Evolutionary conservation across 2,797 vertebrate genomes (phyloP), one percentile per base, ranked within the genome.

Genomic region (Lithobates pipiens): DNA sequence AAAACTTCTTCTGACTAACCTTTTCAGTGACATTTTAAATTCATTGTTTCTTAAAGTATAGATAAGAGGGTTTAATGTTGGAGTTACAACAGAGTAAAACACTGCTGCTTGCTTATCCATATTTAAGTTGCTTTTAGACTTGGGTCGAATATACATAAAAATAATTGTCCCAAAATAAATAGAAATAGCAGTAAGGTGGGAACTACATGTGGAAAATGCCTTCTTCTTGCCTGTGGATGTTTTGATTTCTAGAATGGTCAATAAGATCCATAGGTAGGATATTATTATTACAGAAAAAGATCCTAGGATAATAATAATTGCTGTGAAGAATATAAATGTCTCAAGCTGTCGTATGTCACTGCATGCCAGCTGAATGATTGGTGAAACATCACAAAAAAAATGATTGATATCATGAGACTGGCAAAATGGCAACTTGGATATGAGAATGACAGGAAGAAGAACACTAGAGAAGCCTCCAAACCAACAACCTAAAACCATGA

Each of bases 371-470:
- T 80, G 34, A 71, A 91, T 91, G 68, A 90, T 88, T 0, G 90
- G 89, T 2, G 90, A 90, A 21, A 91, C 86, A 6, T 90, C 84
- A 13, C 90, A 92, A 1, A 90, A 90, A 69, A 92, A 91, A 57
- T 92, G 90, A 74, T 90, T 91, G 46, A 91, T 90, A n/a, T 84
- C 1, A 25, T 86, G 90, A 72, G 89, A 89, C 18, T 44, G 42
- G 42, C 90, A 92, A 84, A 90, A 91, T 32, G 65, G 87, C 88
- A 92, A 78, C n/a, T 2, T 81, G 8, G 90, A 86, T 0, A 89
- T 92, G 84, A 89, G 87, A 88, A 89, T 90, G 57, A 85, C 89
- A 85, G 90, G 89, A 87, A 91, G 88, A 34, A 91, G 86, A 3
- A 89, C 89, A 57, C 83, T 89, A 13, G 91, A 85, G 8, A 91